phyloP scores from a whole-genome alignment of 2,113 vertebrate species.

The Toxotes chatareus region DNA sequence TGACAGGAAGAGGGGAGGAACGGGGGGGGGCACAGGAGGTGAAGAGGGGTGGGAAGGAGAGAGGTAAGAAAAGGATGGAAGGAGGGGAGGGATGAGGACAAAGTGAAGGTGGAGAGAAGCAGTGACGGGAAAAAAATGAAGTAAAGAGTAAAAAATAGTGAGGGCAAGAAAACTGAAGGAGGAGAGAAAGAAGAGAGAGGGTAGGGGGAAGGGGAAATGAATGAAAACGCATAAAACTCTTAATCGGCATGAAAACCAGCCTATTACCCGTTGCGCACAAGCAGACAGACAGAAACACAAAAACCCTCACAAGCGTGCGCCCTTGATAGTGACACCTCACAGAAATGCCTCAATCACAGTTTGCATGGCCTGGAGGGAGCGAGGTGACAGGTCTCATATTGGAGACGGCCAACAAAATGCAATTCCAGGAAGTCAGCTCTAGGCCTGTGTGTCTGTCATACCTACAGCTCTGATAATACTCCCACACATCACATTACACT shows the following conservation, averaged over 20 bases:
- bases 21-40: conserved; percentile 2
- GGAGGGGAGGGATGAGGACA: conserved; percentile 3
- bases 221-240: conserved; percentile 84
- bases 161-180: not conserved
- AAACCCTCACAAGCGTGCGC: conserved; percentile 38
- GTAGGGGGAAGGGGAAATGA: not conserved
- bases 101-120: conserved; percentile 31
- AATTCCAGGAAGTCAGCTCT: conserved; percentile 75
- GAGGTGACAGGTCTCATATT: conserved; percentile 86
- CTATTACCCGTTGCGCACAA: conserved; percentile 83
- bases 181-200: no score
- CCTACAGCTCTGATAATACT: conserved; percentile 75
- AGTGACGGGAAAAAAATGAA: conserved; percentile 5
- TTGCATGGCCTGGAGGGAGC: conserved; percentile 80
- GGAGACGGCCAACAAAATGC: conserved; percentile 73
- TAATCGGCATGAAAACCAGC: conserved; percentile 81
- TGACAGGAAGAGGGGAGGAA: conserved; percentile 41
- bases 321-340: conserved; percentile 71
- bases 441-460: conserved; percentile 76
- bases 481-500: conserved; percentile 73
- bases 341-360: conserved; percentile 86
- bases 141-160: not conserved
- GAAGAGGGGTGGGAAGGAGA: conserved; percentile 17
- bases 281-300: conserved; percentile 53
- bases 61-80: not conserved